Base-by-base conservation (phyloP, 2,888 invertebrate genomes). In the Drosophila eohydei region DNA sequence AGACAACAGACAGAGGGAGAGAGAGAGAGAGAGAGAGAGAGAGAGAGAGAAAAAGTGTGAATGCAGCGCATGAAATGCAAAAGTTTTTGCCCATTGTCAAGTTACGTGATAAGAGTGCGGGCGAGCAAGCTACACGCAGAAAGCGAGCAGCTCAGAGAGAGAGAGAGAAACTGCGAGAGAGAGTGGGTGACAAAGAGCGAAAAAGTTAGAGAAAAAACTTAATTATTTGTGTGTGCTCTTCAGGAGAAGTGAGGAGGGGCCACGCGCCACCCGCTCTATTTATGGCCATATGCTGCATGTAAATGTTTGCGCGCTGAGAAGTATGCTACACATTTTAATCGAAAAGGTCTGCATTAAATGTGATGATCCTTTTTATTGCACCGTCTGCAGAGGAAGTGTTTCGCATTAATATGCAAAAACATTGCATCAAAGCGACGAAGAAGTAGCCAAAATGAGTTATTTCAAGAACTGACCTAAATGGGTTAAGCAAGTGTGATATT, bases 321-420 rank as follows among this genome's bases (percentile, higher is more conserved):
- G 87, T 86, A 89, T 86, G 90, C 88, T 68, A 81, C 88, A 86
- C 79, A 86, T 89, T 86, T 86, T 89, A 86, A 86, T 86, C 84
- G 90, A 86, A 85, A 83, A 80, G 83, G 69, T 89, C 82, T 79
- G 76, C 82, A 63, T 51, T 40, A 78, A 76, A 81, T 87, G 80
- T 78, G 85, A 46, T 32, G 40, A 62, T 61, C 60, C 66, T 63
- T 63, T 80, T 67, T 62, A 44, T 59, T 26, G 30, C 16, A 16
- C 26, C n/a, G 21, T 7, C 26, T 44, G 44, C 41, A n/a, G 11
- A 38, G 52, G 55, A 51, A 4, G 26, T 32, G 38, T 26, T 32
- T 16, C n/a, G 28, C 1, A 46, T 34, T 68, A 12, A 41, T 11
- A 36, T 43, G 28, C 3, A 16, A 8, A 32, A 30, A 16, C 26